phyloP scores from a whole-genome alignment of 2,113 vertebrate genomes.

The Phrynocephalus versicolor region DNA sequence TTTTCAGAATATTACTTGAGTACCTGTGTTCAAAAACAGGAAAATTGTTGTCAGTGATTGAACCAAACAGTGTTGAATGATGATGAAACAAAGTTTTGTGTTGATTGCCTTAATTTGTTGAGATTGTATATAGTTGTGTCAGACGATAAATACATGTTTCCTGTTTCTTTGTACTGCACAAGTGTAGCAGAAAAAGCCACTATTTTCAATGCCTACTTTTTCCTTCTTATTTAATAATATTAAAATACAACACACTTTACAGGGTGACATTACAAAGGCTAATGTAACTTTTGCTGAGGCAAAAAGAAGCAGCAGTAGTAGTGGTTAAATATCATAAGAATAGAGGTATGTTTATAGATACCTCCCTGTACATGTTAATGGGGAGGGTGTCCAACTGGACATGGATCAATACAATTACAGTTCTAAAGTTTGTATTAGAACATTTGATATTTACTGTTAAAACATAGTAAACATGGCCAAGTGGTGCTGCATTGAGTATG shows the following conservation, averaged over 20 bases:
- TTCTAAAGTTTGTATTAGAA: neutral
- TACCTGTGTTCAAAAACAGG: too few relatives aligned
- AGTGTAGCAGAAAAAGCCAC: neutral
- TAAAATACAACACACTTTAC: neutral
- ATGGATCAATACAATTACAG: neutral
- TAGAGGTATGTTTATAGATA: neutral
- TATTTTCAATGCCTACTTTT: neutral
- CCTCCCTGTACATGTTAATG: neutral
- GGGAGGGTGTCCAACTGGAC: neutral
- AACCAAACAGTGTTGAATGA: too few relatives aligned
- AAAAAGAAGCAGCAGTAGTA: neutral
- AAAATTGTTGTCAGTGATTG: too few relatives aligned
- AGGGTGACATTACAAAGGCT: neutral
- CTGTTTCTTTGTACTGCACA: neutral
- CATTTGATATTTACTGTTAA: neutral
- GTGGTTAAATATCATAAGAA: neutral
- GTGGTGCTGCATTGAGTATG: neutral
- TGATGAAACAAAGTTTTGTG: neutral
- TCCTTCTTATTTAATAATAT: neutral
- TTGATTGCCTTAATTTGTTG: neutral
- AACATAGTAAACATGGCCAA: neutral
- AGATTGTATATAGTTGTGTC: neutral
- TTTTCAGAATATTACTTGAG: too few relatives aligned
- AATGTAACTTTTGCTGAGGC: neutral
- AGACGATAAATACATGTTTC: neutral